Evolutionary conservation across 2,113 vertebrate species (phyloP).

Genomic region (Gymnorhina tibicen): DNA sequence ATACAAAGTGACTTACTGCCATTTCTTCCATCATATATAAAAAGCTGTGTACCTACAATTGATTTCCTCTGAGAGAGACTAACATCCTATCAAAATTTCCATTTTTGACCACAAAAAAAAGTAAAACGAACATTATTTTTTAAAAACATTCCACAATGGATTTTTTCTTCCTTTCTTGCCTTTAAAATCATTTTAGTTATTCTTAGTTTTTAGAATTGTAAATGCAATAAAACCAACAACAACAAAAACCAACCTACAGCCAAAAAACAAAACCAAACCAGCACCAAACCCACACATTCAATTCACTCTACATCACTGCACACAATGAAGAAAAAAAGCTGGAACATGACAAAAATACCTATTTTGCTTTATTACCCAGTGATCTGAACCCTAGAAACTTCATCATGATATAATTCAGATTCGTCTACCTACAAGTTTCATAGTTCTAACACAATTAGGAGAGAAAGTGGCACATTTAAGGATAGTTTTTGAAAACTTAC

Average conservation of each 20-base stretch:
- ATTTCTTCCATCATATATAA: neutral
- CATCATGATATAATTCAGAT: neutral
- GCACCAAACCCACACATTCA: neutral
- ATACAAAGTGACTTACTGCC: neutral
- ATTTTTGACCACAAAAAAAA: neutral
- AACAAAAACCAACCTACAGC: neutral
- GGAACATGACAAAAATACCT: neutral
- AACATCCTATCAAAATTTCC: neutral
- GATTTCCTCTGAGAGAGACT: neutral
- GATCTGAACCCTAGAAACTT: neutral
- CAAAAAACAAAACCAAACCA: neutral
- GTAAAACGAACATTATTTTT: neutral
- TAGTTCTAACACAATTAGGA: neutral
- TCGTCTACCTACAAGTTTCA: neutral
- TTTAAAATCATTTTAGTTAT: neutral
- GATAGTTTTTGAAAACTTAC: neutral
- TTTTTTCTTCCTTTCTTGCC: neutral
- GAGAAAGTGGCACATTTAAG: neutral
- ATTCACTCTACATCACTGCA: neutral
- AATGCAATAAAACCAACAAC: neutral
- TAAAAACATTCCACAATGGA: neutral
- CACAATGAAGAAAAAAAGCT: neutral
- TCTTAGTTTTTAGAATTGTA: neutral
- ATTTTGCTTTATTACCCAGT: neutral
- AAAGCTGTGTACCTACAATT: neutral